Conservation (phyloP, 2,888 invertebrate genomes). For the Amphipyra berbera region DNA sequence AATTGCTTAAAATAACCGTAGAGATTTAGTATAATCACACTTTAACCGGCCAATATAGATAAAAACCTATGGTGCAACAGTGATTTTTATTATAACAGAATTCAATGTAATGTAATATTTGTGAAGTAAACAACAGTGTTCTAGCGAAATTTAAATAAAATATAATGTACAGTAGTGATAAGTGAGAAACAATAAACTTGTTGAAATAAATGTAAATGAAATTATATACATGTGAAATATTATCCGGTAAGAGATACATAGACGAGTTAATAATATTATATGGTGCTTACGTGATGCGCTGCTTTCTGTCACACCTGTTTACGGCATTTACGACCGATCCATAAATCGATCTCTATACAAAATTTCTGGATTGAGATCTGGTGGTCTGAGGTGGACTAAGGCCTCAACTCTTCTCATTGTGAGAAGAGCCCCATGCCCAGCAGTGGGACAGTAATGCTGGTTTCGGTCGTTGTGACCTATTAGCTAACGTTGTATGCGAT, state of each 20-base stretch:
- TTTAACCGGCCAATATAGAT: conserved; percentile 21
- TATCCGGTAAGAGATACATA: conserved; percentile 14
- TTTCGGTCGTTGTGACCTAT: too few relatives aligned
- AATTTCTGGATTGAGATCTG: too few relatives aligned
- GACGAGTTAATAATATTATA: conserved; percentile 9
- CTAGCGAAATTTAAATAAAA: conserved; percentile 44
- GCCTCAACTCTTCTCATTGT: too few relatives aligned
- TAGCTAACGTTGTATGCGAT: too few relatives aligned
- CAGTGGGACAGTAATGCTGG: too few relatives aligned
- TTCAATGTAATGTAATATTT: conserved; percentile 28
- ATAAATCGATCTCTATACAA: too few relatives aligned
- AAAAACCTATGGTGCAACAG: conserved; percentile 19
- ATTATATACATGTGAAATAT: conserved; percentile 21
- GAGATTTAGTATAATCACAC: conserved; percentile 4
- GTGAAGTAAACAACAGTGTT: conserved; percentile 40
- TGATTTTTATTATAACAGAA: conserved; percentile 27
- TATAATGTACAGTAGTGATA: conserved; percentile 51
- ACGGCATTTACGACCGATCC: too few relatives aligned
- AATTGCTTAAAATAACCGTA: not conserved
- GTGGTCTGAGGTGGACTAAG: too few relatives aligned
- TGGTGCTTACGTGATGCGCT: conserved; percentile 44
- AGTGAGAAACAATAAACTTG: conserved; percentile 53
- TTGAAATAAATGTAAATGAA: conserved; percentile 29
- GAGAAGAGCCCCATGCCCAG: too few relatives aligned
- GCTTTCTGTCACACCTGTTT: not conserved